Percentiles rank a stretch among this genome's conserved stretches.
Evolutionary conservation across 1,140 invertebrate genomes (phyloP).

Genomic region (Episyrphus balteatus): DNA sequence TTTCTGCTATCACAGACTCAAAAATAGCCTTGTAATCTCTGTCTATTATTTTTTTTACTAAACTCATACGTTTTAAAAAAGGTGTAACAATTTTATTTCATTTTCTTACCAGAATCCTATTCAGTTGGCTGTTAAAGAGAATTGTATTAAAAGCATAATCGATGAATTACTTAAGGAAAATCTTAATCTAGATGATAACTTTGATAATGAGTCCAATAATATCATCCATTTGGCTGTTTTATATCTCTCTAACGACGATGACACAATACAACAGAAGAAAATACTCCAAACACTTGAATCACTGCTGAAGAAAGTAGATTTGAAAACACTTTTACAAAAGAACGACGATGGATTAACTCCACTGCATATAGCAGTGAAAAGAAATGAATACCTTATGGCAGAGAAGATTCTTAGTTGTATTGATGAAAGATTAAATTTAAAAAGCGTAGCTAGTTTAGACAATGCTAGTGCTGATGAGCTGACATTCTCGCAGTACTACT

Average conservation of each 20-base stretch:
- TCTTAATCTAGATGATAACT: constrained; percentile 11
- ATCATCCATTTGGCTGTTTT: constrained; percentile 24
- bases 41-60: too few relatives aligned
- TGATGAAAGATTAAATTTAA: constrained; percentile 12
- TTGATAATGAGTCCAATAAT: constrained; percentile 24
- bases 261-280: constrained; percentile 11
- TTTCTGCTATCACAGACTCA: too few relatives aligned
- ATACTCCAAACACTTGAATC: constrained; percentile 8
- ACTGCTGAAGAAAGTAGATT: constrained; percentile 18
- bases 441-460: too few relatives aligned
- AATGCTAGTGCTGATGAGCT: too few relatives aligned
- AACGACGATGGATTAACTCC: constrained; percentile 31
- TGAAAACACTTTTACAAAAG: constrained; percentile 16
- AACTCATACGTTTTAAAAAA: too few relatives aligned
- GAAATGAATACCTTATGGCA: constrained; percentile 20
- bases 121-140: constrained; percentile 18
- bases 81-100: background rate
- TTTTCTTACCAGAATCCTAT: constrained; percentile 16
- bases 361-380: constrained; percentile 20
- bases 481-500: too few relatives aligned
- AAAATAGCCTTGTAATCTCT: too few relatives aligned
- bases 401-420: constrained; percentile 20
- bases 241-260: constrained; percentile 5
- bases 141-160: constrained; percentile 15
- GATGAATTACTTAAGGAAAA: constrained; percentile 11